These are phyloP conservation scores for Sphaerodactylus townsendi DNA, from an alignment of 2,113 vertebrate species.

Conservation along the genomic window DNA sequence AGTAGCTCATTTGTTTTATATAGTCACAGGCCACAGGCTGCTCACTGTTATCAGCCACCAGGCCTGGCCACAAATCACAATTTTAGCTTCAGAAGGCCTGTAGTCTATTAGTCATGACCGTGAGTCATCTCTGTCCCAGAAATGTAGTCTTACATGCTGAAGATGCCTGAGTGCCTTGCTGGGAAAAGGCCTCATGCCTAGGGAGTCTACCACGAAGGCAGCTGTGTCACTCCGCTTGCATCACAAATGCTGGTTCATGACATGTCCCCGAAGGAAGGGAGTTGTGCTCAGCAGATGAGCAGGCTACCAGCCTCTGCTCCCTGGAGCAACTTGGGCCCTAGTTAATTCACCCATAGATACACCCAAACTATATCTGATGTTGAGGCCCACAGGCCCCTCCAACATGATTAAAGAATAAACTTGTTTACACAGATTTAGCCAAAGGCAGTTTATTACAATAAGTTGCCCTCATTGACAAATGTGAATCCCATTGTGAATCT, in stretches of 20 bases:
- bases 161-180: background rate
- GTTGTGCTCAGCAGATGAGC: background rate
- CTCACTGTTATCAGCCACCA: background rate
- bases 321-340: background rate
- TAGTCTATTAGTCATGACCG: slow-evolving; percentile 10
- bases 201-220: accelerated
- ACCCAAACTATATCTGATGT: background rate
- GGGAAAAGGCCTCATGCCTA: background rate
- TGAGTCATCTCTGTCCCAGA: background rate
- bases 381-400: background rate
- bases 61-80: background rate
- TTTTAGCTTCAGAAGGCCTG: background rate
- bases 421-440: background rate
- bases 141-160: background rate
- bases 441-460: background rate
- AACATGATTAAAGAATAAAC: background rate
- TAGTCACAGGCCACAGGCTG: background rate
- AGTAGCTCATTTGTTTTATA: background rate
- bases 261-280: accelerated
- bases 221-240: background rate
- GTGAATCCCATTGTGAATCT: background rate
- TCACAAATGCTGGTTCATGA: slow-evolving; percentile 1
- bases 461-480: background rate
- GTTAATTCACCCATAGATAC: background rate
- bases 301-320: background rate